Conservation (phyloP, 2,888 invertebrate genomes). For the Nomada fucata region DNA sequence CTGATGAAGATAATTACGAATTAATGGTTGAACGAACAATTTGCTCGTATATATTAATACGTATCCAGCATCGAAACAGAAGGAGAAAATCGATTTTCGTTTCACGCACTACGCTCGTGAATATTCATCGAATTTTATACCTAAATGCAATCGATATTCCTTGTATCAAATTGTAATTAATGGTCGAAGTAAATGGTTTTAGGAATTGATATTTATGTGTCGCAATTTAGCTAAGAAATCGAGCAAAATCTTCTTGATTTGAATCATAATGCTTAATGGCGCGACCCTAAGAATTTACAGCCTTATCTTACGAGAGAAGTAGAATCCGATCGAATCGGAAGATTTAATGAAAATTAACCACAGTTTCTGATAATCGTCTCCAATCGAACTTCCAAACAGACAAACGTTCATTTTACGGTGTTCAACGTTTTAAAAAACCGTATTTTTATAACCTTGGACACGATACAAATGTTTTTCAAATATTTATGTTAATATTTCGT, state of each 20-base stretch:
- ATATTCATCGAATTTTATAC: background rate
- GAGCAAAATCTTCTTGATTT: background rate
- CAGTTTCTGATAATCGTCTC: too few species aligned
- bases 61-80: too few species aligned
- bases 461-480: too few species aligned
- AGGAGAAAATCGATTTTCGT: background rate
- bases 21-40: background rate
- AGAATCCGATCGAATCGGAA: background rate
- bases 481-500: too few species aligned
- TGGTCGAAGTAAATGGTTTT: background rate
- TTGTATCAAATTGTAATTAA: slow-evolving; percentile 3
- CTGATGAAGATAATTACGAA: background rate
- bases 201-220: background rate
- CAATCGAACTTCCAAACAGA: too few species aligned
- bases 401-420: too few species aligned
- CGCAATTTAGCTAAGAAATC: background rate
- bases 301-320: background rate
- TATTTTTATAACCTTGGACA: too few species aligned
- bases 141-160: background rate
- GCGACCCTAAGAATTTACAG: background rate
- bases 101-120: background rate
- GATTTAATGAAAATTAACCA: too few species aligned
- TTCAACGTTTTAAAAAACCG: too few species aligned
- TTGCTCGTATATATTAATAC: background rate
- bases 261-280: slow-evolving; percentile 5